These are phyloP conservation scores for Tiaroga cobitis DNA, from an alignment of 2,797 vertebrate genomes.

Conservation along the genomic window DNA sequence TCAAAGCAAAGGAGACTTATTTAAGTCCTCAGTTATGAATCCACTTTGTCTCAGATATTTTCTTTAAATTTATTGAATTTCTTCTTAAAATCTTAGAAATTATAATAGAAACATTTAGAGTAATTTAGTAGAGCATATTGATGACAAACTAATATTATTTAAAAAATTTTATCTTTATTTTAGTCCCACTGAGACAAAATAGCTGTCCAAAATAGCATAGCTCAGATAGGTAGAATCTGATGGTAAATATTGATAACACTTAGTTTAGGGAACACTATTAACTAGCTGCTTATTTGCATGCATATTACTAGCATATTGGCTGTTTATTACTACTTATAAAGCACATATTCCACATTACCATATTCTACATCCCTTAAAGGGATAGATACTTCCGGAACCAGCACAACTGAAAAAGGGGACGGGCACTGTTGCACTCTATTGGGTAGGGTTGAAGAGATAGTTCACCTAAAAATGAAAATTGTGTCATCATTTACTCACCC, in stretches of 20 bases:
- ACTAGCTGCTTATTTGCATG: not conserved
- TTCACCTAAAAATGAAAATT: no score
- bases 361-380: no score
- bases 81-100: not conserved
- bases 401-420: no score
- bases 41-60: not conserved
- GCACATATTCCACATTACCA: not conserved
- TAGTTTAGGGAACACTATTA: not conserved
- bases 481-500: no score
- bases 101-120: not conserved
- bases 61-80: not conserved
- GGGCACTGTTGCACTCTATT: no score
- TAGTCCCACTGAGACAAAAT: not conserved
- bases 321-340: not conserved
- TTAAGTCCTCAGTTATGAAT: not conserved
- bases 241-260: not conserved
- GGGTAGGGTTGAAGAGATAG: no score
- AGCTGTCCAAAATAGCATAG: not conserved
- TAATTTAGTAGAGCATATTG: not conserved
- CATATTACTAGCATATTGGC: not conserved
- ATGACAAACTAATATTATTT: not conserved
- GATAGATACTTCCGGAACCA: no score
- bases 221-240: no score
- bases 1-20: not conserved
- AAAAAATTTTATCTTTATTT: not conserved